phyloP scores from a whole-genome alignment of 2,888 invertebrate species.

The Megamerina dolium region DNA sequence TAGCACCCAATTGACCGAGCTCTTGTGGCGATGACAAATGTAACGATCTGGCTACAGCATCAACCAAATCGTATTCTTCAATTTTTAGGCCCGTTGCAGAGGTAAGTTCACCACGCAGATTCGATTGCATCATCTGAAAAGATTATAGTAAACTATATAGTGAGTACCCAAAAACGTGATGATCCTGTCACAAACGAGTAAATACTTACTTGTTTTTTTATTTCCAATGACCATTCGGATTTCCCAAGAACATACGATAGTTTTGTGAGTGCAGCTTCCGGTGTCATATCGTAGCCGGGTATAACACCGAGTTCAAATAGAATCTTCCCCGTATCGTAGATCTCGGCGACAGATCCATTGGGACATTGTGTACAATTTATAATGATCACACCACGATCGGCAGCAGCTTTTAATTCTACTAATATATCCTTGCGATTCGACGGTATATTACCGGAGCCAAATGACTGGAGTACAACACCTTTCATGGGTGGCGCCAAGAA shows the following conservation, averaged over 20 bases:
- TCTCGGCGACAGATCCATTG: constrained; percentile 70
- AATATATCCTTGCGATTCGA: constrained; percentile 75
- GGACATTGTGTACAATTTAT: constrained; percentile 90
- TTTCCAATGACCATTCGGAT: constrained; percentile 57
- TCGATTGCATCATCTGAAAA: constrained; percentile 66
- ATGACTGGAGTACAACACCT: constrained; percentile 84
- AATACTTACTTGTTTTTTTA: constrained; percentile 58
- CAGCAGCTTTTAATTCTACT: constrained; percentile 63
- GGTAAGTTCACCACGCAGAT: constrained; percentile 77
- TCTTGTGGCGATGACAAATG: constrained; percentile 55
- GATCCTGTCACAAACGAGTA: not conserved
- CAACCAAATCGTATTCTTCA: constrained; percentile 54
- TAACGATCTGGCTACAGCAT: constrained; percentile 56
- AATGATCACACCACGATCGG: constrained; percentile 72
- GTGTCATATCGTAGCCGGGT: constrained; percentile 57
- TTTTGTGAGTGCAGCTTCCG: constrained; percentile 90
- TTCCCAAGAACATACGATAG: constrained; percentile 84
- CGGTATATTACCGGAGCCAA: constrained; percentile 91
- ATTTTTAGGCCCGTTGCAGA: constrained; percentile 36
- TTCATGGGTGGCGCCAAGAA: constrained; percentile 70
- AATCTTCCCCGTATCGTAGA: constrained; percentile 80
- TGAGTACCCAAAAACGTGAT: no score
- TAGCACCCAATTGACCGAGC: constrained; percentile 53
- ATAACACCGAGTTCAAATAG: constrained; percentile 40
- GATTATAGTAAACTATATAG: not conserved